Percentiles rank a stretch among this genome's conserved stretches.
These are phyloP conservation scores for Rhodinocichla rosea DNA, from an alignment of 2,113 vertebrate genomes.

Conservation along the genomic window DNA sequence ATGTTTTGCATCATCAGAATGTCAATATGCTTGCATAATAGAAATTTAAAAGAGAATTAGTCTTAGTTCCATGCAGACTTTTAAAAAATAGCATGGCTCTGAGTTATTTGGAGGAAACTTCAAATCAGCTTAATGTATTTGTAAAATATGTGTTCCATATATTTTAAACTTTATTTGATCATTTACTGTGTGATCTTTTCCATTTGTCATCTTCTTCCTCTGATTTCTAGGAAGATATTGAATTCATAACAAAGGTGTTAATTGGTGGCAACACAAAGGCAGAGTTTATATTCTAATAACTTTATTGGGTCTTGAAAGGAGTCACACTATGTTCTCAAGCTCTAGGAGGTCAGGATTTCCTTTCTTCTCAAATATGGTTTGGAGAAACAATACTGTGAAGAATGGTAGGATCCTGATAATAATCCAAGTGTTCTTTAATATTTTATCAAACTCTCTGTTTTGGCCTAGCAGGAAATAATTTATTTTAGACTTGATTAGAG, in stretches of 20 bases:
- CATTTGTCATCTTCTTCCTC: not conserved
- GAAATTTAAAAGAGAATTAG: not conserved
- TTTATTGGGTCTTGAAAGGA: not conserved
- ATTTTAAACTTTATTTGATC: not conserved
- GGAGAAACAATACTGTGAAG: not conserved
- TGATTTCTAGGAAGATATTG: not conserved
- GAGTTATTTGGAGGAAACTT: not conserved
- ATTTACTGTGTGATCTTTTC: not conserved
- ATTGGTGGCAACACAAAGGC: not conserved
- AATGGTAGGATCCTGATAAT: not conserved
- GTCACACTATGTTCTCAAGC: not conserved
- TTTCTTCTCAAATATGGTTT: not conserved
- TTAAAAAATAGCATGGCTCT: not conserved
- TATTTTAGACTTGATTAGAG: not conserved
- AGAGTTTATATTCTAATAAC: not conserved
- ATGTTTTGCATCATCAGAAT: not conserved
- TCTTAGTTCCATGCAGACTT: not conserved
- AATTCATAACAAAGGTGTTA: not conserved
- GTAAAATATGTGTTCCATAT: not conserved
- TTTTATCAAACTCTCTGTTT: not conserved
- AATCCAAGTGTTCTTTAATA: not conserved
- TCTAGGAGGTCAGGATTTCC: not conserved
- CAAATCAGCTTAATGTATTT: not conserved
- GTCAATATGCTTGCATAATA: not conserved
- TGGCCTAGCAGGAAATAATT: not conserved